Conservation (phyloP, 2,888 invertebrate genomes). For the Tachina fera region DNA sequence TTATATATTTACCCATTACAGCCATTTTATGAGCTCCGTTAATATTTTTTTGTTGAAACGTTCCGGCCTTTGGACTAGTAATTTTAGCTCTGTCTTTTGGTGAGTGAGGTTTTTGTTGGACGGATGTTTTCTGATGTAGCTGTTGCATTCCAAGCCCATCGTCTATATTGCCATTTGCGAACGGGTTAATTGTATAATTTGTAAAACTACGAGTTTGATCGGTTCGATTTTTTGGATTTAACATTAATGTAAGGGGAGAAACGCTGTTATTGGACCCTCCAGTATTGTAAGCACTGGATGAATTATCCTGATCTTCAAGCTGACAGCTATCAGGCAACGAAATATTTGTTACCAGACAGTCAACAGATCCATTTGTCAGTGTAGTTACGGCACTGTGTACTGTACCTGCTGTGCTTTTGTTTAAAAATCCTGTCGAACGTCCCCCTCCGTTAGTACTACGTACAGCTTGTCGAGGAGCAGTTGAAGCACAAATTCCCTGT, state of each 20-base stretch:
- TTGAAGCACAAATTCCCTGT: conserved; percentile 71
- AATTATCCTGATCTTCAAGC: conserved; percentile 85
- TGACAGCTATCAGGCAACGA: conserved; percentile 54
- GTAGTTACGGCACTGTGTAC: conserved; percentile 76
- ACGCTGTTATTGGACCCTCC: conserved; percentile 89
- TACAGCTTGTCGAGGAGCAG: conserved; percentile 67
- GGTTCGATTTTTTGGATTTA: conserved; percentile 76
- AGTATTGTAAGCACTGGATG: conserved; percentile 89
- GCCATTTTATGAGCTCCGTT: conserved; percentile 20
- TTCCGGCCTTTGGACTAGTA: conserved; percentile 48
- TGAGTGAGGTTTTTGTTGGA: conserved; percentile 53
- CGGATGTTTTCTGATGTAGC: conserved; percentile 37
- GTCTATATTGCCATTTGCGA: conserved; percentile 25
- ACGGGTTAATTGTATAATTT: conserved; percentile 35
- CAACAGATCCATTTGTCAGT: conserved; percentile 76
- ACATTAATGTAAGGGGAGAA: conserved; percentile 84
- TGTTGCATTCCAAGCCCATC: conserved; percentile 44
- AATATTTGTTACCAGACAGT: conserved; percentile 49
- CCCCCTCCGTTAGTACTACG: conserved; percentile 40
- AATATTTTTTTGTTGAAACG: conserved; percentile 23
- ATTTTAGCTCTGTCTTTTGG: conserved; percentile 61
- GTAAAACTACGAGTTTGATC: conserved; percentile 30
- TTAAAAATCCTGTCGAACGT: conserved; percentile 34
- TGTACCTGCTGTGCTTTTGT: conserved; percentile 69
- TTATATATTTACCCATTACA: conserved; percentile 25